Conservation (phyloP, 2,888 invertebrate species). For the Mechanitis mazaeus region DNA sequence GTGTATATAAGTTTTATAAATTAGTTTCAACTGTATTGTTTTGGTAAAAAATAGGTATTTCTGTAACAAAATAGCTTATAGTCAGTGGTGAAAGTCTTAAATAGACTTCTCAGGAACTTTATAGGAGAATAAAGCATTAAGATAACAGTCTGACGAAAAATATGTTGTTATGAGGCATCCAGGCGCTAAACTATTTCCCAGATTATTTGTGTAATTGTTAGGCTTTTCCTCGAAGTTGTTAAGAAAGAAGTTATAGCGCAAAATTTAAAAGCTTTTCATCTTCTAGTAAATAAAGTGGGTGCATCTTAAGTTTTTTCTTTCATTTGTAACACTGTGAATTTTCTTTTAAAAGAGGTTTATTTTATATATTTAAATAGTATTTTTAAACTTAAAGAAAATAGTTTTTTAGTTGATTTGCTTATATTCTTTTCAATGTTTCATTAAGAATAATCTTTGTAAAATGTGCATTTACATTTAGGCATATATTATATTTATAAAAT, state of each 20-base stretch:
- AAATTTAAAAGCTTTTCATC: constrained; percentile 52
- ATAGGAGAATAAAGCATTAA: constrained; percentile 32
- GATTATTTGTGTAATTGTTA: constrained; percentile 54
- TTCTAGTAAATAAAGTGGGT: constrained; percentile 32
- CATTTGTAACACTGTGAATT: constrained; percentile 21
- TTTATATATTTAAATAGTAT: background rate
- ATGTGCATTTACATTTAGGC: no score
- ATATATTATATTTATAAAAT: no score
- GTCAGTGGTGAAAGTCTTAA: constrained; percentile 35
- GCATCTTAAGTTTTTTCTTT: constrained; percentile 25
- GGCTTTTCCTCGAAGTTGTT: constrained; percentile 45
- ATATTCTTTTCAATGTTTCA: no score
- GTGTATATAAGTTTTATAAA: no score
- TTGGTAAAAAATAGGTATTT: constrained; percentile 17
- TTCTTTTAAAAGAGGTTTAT: constrained; percentile 13
- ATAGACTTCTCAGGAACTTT: constrained; percentile 39
- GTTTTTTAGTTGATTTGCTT: background rate
- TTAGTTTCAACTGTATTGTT: constrained; percentile 18
- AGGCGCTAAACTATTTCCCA: constrained; percentile 48
- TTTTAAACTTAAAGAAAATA: background rate
- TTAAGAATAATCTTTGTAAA: no score
- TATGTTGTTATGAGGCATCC: constrained; percentile 49
- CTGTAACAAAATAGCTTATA: constrained; percentile 31
- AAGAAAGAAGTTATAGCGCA: constrained; percentile 49
- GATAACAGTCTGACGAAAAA: constrained; percentile 44